Percentiles rank a stretch among this genome's conserved stretches.
phyloP scores from a whole-genome alignment of 2,113 vertebrate genomes.

The Brachirus orientalis region DNA sequence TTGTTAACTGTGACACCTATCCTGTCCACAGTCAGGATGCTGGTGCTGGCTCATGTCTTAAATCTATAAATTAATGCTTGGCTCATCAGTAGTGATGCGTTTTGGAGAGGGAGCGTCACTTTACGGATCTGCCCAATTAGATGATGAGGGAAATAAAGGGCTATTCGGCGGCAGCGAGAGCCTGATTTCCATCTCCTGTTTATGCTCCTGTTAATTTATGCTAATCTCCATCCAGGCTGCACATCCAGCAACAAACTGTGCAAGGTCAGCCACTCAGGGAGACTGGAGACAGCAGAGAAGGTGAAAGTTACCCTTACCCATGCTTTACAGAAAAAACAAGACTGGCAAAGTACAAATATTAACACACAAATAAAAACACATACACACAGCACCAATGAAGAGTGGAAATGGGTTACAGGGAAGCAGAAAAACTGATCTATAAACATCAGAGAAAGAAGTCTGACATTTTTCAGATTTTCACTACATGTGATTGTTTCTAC shows the following conservation, averaged over 20 bases:
- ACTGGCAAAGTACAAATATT: not conserved
- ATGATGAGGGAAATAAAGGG: not conserved
- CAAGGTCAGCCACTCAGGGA: not conserved
- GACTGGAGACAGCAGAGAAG: not conserved
- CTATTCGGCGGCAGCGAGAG: not conserved
- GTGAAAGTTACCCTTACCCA: too few species aligned
- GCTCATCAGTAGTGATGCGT: not conserved
- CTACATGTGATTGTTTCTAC: too few species aligned
- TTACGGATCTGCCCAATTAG: not conserved
- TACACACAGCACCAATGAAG: not conserved
- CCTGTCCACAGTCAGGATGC: too few species aligned
- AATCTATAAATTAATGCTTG: too few species aligned
- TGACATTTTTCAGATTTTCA: not conserved
- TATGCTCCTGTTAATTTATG: conserved; percentile 47
- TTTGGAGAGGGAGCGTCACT: not conserved
- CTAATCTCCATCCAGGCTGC: conserved; percentile 35
- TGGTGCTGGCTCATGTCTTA: too few species aligned
- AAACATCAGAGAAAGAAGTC: not conserved
- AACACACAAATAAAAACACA: not conserved
- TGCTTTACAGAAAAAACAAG: too few species aligned
- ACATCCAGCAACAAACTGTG: not conserved
- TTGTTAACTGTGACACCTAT: too few species aligned
- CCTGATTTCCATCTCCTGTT: not conserved
- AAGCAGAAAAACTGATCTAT: not conserved
- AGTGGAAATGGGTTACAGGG: not conserved